phyloP scores from a whole-genome alignment of 1,140 invertebrate genomes.

The Polyergus mexicanus region DNA sequence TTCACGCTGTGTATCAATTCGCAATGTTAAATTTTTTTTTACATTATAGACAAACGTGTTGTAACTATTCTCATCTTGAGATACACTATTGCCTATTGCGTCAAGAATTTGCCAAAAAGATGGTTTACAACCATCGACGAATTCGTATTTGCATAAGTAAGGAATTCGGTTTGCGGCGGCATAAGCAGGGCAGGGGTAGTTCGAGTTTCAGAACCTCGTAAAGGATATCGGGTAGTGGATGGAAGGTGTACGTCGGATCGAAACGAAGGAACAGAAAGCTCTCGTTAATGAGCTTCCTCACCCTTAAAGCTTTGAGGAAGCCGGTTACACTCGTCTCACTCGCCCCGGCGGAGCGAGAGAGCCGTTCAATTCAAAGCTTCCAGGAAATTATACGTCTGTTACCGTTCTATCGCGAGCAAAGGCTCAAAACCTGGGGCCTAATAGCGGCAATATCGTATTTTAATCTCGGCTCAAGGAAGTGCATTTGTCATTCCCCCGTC shows the following conservation, averaged over 20 bases:
- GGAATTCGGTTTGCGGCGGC: slow-evolving; percentile 71
- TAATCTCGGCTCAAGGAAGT: slow-evolving; percentile 77
- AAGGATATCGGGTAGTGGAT: slow-evolving; percentile 70
- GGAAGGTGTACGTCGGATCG: slow-evolving; percentile 66
- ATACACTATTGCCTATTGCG: not conserved
- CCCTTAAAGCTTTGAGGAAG: slow-evolving; percentile 82
- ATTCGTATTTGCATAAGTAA: slow-evolving; percentile 81
- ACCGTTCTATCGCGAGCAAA: slow-evolving; percentile 77
- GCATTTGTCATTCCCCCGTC: slow-evolving; percentile 73
- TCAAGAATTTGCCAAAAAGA: slow-evolving; percentile 50
- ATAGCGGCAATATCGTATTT: slow-evolving; percentile 82
- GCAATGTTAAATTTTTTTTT: not conserved
- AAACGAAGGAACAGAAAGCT: slow-evolving; percentile 82
- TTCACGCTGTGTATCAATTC: not conserved
- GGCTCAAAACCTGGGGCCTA: slow-evolving; percentile 76
- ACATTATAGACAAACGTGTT: not conserved
- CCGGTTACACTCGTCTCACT: slow-evolving; percentile 82
- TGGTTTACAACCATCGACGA: slow-evolving; percentile 70
- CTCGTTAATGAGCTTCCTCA: slow-evolving; percentile 86
- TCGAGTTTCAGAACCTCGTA: slow-evolving; percentile 58
- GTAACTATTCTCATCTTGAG: not conserved
- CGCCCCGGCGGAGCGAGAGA: slow-evolving; percentile 75
- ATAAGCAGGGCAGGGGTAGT: slow-evolving; percentile 36
- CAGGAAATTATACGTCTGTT: slow-evolving; percentile 86
- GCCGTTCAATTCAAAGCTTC: slow-evolving; percentile 83